A percentile compares a stretch with the other conserved stretches of the same genome.
Evolutionary conservation across 64 coral and sea anemone genomes (phyloP).

Genomic region (Porites lutea): DNA sequence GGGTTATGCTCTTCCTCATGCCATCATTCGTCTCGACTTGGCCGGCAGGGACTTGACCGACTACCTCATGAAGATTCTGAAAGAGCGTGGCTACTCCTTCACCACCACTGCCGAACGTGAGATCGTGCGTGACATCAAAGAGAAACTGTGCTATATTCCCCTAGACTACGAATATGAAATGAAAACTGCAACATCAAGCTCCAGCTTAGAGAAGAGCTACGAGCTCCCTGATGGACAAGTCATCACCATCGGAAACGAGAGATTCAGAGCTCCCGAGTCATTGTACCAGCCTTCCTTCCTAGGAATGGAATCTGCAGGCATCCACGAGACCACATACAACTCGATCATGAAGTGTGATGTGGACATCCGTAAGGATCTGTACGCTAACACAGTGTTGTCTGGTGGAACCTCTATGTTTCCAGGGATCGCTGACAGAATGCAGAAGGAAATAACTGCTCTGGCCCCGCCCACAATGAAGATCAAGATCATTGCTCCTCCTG

Average conservation of each 20-base stretch:
- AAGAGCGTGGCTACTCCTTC: slow-evolving; percentile 38
- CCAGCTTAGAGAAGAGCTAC: slow-evolving; percentile 71
- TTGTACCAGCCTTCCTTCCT: slow-evolving; percentile 63
- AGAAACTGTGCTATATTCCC: slow-evolving; percentile 46
- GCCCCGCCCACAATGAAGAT: slow-evolving; percentile 25
- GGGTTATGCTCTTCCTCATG: slow-evolving; percentile 55
- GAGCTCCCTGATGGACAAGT: slow-evolving; percentile 79
- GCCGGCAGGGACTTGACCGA: slow-evolving; percentile 56
- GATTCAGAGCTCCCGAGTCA: slow-evolving; percentile 57
- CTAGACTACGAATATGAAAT: slow-evolving; percentile 45
- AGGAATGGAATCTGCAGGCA: slow-evolving; percentile 70
- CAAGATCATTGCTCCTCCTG: slow-evolving; percentile 62
- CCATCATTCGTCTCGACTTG: slow-evolving; percentile 53
- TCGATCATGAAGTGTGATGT: slow-evolving; percentile 71
- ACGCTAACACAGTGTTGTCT: slow-evolving; percentile 73
- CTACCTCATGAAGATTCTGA: slow-evolving; percentile 55
- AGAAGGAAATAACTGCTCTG: slow-evolving; percentile 64
- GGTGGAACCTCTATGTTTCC: slow-evolving; percentile 74
- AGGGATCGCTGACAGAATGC: slow-evolving; percentile 44
- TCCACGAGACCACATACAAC: slow-evolving; percentile 71
- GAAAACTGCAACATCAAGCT: slow-evolving; percentile 28
- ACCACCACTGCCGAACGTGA: slow-evolving; percentile 51
- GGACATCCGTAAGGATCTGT: slow-evolving; percentile 72
- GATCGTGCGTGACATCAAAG: slow-evolving; percentile 58
- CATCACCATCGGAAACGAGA: slow-evolving; percentile 77